phyloP scores from a whole-genome alignment of 2,797 vertebrate species.

The Danionella dracula region DNA sequence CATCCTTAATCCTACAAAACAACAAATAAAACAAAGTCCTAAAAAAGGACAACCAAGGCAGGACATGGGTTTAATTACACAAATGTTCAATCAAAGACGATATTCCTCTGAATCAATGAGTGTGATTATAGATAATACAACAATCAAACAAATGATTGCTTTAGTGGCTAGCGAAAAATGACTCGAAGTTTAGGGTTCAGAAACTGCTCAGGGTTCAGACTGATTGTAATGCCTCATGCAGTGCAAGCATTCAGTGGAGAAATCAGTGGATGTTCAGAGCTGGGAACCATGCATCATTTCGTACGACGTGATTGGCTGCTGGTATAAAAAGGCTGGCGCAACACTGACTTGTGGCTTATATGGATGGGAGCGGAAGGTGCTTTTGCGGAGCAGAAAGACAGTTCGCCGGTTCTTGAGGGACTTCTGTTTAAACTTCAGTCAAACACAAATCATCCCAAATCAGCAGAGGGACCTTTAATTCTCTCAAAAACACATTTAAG shows the following conservation, averaged over 20 bases:
- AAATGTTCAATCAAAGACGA: no score
- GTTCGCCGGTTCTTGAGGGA: conserved; percentile 33
- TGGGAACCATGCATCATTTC: conserved; percentile 2
- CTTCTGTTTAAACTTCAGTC: conserved; percentile 31
- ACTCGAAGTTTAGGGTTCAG: no score
- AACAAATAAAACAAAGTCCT: no score
- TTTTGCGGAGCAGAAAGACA: conserved; percentile 40
- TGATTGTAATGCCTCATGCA: conserved; percentile 10
- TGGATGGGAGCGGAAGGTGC: conserved; percentile 49
- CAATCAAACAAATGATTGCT: no score
- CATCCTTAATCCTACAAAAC: no score
- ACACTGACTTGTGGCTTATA: conserved; percentile 67
- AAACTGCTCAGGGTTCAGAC: not conserved
- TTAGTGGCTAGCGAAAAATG: no score
- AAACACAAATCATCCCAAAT: conserved; percentile 29
- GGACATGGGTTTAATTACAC: no score
- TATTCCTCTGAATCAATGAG: no score
- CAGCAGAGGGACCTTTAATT: not conserved
- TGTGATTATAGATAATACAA: no score
- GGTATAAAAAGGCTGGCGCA: not conserved
- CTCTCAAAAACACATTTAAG: not conserved
- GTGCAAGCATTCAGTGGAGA: not conserved
- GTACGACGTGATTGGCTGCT: conserved; percentile 17
- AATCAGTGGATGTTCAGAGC: conserved; percentile 34
- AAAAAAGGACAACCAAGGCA: no score